A percentile compares a stretch with the other conserved stretches of the same genome.
phyloP scores from a whole-genome alignment of 2,113 vertebrate species.

The Clarias gariepinus region DNA sequence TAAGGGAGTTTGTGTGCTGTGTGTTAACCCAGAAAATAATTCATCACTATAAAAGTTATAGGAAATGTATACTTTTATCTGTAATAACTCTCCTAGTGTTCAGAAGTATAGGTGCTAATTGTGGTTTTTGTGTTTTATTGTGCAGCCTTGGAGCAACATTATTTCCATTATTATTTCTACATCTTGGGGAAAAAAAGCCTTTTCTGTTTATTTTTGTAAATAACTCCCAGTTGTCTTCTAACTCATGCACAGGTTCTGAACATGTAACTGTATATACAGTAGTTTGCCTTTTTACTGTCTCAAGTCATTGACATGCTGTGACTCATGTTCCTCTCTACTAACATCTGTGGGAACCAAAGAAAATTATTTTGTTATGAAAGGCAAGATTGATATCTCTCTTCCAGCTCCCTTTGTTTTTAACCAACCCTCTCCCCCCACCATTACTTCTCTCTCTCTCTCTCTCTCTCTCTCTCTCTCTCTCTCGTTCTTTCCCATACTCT shows the following conservation, averaged over 20 bases:
- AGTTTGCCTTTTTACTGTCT: background rate
- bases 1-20: background rate
- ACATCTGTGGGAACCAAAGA: constrained; percentile 49
- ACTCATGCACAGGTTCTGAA: background rate
- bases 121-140: background rate
- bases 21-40: background rate
- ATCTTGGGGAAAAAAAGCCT: background rate
- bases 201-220: background rate
- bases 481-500: constrained; percentile 22
- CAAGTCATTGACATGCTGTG: background rate
- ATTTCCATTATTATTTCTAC: background rate
- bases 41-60: background rate
- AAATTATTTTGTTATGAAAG: constrained; percentile 49
- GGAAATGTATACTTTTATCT: background rate
- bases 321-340: background rate
- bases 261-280: background rate
- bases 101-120: background rate
- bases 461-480: constrained; percentile 12
- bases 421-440: constrained; percentile 16
- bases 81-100: background rate
- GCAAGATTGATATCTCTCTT: constrained; percentile 51
- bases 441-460: constrained; percentile 7
- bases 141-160: background rate
- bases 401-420: constrained; percentile 50
- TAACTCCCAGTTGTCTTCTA: background rate